These are phyloP conservation scores for Cryptotis parvus DNA, from an alignment of 2,113 vertebrate species.

Conservation along the genomic window DNA sequence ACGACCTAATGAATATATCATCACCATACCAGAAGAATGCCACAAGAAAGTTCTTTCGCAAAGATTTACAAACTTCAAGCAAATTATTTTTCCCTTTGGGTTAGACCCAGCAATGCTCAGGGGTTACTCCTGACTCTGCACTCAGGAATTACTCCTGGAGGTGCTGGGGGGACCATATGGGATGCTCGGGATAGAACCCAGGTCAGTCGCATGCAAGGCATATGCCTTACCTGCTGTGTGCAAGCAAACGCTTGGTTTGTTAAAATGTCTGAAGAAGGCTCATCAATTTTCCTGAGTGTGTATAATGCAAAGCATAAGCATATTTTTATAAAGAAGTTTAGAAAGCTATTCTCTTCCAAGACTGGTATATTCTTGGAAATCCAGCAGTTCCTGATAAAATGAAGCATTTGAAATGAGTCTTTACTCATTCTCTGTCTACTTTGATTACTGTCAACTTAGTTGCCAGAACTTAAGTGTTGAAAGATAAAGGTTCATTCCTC, in stretches of 20 bases:
- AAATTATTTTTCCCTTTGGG: too few relatives aligned
- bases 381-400: neutral
- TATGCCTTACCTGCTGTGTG: too few relatives aligned
- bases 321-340: neutral
- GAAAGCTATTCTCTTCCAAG: conserved; percentile 4
- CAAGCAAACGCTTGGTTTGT: too few relatives aligned
- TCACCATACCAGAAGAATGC: neutral
- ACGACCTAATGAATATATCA: too few relatives aligned
- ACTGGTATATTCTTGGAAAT: neutral
- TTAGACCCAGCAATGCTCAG: too few relatives aligned
- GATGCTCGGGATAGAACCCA: too few relatives aligned
- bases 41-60: neutral
- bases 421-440: conserved; percentile 27
- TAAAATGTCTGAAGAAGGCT: neutral
- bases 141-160: too few relatives aligned
- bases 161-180: too few relatives aligned
- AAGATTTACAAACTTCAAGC: neutral
- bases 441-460: conserved; percentile 42
- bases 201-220: too few relatives aligned
- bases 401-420: neutral
- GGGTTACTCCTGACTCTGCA: too few relatives aligned
- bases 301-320: neutral
- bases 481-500: neutral
- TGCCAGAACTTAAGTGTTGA: neutral
- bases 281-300: neutral